A percentile compares a stretch with the other conserved stretches of the same genome.
phyloP scores from a whole-genome alignment of 2,113 vertebrate genomes.

The Pantherophis guttatus region DNA sequence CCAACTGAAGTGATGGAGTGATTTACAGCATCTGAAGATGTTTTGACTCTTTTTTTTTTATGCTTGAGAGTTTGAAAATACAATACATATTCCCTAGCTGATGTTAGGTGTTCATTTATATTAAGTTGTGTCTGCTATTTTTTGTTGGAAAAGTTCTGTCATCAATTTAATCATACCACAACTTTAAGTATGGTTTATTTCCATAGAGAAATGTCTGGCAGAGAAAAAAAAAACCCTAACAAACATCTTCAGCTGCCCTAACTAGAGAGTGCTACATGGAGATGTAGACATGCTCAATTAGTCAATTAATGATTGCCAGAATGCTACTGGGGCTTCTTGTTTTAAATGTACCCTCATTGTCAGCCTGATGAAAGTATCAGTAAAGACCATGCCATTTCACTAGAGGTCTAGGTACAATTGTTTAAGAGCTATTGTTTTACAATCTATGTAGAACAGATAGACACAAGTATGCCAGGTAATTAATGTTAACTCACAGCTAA shows the following conservation, averaged over 20 bases:
- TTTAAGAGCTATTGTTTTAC: slow-evolving; percentile 37
- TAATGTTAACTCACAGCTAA: slow-evolving; percentile 63
- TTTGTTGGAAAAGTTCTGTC: not conserved
- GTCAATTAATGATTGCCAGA: slow-evolving; percentile 10
- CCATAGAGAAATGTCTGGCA: not conserved
- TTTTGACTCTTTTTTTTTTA: not conserved
- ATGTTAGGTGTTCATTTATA: not conserved
- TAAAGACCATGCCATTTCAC: slow-evolving; percentile 8
- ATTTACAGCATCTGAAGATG: not conserved
- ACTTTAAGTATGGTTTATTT: not conserved
- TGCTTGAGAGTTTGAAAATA: not conserved
- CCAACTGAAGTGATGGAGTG: not conserved
- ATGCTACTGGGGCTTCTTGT: slow-evolving; percentile 11
- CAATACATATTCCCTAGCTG: not conserved
- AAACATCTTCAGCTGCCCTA: not conserved
- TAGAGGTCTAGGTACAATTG: not conserved
- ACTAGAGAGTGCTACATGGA: not conserved
- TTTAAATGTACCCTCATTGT: not conserved
- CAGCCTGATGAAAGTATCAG: not conserved
- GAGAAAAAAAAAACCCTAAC: not conserved
- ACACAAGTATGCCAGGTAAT: slow-evolving; percentile 47
- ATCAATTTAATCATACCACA: not conserved
- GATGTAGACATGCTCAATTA: not conserved
- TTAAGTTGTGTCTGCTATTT: not conserved
- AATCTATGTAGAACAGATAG: slow-evolving; percentile 23